These are phyloP conservation scores for Spisula subtruncata DNA, from an alignment of 2,888 invertebrate genomes.

Conservation along the genomic window DNA sequence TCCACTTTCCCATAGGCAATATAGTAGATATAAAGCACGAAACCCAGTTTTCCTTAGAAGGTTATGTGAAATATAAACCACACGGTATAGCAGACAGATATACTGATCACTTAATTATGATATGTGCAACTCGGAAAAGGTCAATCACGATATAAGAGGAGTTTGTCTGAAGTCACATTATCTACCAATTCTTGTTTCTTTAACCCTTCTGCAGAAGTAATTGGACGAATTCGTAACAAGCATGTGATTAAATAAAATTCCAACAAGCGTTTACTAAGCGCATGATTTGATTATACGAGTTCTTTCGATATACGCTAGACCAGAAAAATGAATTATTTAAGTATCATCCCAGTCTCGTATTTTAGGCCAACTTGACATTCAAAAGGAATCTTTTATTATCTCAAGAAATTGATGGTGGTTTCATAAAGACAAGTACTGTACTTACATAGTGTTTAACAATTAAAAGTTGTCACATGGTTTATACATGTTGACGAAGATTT, in stretches of 20 bases:
- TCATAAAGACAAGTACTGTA: no score
- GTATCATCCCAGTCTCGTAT: no score
- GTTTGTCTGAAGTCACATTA: background rate
- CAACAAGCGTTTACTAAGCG: background rate
- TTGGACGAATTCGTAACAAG: background rate
- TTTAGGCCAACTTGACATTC: no score
- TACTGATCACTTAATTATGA: background rate
- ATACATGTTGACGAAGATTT: no score
- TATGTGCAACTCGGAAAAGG: background rate
- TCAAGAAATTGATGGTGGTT: no score
- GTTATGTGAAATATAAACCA: background rate
- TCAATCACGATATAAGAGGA: background rate
- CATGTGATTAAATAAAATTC: slow-evolving; percentile 7
- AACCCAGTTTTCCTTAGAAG: background rate
- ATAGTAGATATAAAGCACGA: background rate
- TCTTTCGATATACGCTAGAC: no score
- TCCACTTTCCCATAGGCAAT: background rate
- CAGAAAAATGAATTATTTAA: no score
- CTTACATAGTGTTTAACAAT: no score
- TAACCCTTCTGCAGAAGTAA: slow-evolving; percentile 3
- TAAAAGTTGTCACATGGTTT: no score
- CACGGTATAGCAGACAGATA: background rate
- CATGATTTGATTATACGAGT: background rate
- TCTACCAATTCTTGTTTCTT: background rate
- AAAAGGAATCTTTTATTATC: no score